Percentiles rank a stretch among this genome's conserved stretches.
phyloP scores from a whole-genome alignment of 2,888 invertebrate genomes.

The Reticulitermes lucifugus region DNA sequence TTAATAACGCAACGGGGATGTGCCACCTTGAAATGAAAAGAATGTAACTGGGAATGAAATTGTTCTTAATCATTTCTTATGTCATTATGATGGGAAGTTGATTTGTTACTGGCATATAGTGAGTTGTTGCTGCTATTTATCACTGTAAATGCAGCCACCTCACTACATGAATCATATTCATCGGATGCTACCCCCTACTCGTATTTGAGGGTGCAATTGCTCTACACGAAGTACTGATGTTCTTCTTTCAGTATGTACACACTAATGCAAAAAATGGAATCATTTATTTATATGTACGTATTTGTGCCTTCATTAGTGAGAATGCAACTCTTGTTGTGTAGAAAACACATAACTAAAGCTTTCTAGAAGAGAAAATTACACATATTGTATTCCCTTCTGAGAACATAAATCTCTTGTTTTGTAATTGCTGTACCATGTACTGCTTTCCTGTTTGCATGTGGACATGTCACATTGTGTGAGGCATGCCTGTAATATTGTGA shows the following conservation, averaged over 20 bases:
- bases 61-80: too few relatives aligned
- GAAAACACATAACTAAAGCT: not conserved
- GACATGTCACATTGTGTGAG: not conserved
- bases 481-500: not conserved
- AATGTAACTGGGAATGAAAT: too few relatives aligned
- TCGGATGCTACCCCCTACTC: not conserved
- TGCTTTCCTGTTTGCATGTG: constrained; percentile 1
- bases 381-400: not conserved
- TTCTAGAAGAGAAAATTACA: not conserved
- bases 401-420: not conserved
- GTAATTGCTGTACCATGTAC: not conserved
- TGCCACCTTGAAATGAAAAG: too few relatives aligned
- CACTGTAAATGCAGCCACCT: not conserved
- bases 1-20: too few relatives aligned
- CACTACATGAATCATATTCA: not conserved
- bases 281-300: constrained; percentile 4
- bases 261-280: not conserved
- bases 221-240: not conserved
- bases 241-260: not conserved
- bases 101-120: too few relatives aligned
- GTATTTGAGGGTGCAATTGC: not conserved
- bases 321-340: constrained; percentile 27
- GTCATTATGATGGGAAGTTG: too few relatives aligned
- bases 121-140: too few relatives aligned
- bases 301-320: constrained; percentile 34